Percentiles rank a stretch among this genome's conserved stretches.
These are phyloP conservation scores for Cyanoramphus novaezelandiae DNA, from an alignment of 2,113 vertebrate species.

Conservation along the genomic window DNA sequence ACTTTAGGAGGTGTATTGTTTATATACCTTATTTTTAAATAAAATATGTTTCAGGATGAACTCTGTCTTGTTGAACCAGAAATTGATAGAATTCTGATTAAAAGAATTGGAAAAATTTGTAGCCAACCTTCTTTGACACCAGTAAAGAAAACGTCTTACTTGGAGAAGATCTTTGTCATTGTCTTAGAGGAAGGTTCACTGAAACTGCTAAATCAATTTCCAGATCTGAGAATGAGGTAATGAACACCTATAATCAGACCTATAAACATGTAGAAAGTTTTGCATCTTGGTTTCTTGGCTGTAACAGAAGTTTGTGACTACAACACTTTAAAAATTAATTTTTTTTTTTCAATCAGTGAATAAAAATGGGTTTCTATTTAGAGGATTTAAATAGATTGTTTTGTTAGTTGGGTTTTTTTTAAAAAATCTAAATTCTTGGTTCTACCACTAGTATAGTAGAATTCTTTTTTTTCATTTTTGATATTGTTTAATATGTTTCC, in stretches of 20 bases:
- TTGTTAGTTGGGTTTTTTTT: background rate
- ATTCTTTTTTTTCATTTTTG: background rate
- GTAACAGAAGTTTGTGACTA: background rate
- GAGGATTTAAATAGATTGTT: background rate
- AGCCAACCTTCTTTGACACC: background rate
- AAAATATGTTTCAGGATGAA: background rate
- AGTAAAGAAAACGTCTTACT: background rate
- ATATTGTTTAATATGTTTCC: background rate
- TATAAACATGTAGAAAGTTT: background rate
- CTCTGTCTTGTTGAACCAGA: background rate
- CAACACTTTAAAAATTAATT: background rate
- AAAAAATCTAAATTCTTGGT: background rate
- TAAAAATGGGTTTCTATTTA: background rate
- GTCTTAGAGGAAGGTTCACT: background rate
- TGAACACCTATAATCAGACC: background rate
- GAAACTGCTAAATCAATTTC: background rate
- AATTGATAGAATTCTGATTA: background rate
- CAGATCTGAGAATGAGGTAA: background rate
- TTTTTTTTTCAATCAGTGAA: background rate
- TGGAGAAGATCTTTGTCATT: background rate
- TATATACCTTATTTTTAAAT: background rate
- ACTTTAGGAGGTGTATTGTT: background rate
- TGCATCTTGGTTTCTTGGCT: background rate
- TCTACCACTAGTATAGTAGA: background rate
- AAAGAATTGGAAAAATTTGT: background rate